Conservation (phyloP, 2,888 invertebrate genomes). For the Acronicta psi region DNA sequence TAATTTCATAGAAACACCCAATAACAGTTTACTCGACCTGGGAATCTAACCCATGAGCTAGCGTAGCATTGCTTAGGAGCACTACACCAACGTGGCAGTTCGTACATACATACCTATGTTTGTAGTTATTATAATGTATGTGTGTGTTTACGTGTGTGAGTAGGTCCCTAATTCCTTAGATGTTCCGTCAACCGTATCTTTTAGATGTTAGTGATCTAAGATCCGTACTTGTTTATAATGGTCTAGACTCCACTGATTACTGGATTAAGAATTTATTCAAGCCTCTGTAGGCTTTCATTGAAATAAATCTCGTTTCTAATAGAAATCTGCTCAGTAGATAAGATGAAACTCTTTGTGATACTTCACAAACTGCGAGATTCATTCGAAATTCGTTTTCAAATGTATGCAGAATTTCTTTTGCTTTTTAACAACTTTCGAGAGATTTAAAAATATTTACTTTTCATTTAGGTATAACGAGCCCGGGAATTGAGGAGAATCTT, state of each 20-base stretch:
- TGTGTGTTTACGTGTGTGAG: conserved; percentile 13
- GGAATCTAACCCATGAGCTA: too few species aligned
- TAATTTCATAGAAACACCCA: too few species aligned
- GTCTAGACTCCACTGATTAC: conserved; percentile 43
- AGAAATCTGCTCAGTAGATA: conserved; percentile 26
- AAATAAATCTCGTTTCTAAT: conserved; percentile 48
- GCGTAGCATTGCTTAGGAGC: too few species aligned
- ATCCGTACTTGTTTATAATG: conserved; percentile 54
- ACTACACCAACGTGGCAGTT: too few species aligned
- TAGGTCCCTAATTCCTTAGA: conserved; percentile 38
- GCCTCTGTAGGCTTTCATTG: conserved; percentile 39
- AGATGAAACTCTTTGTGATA: conserved; percentile 34
- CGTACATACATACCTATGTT: too few species aligned
- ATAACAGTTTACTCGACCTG: too few species aligned
- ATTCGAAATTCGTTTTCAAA: conserved; percentile 49
- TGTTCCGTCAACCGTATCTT: conserved; percentile 33
- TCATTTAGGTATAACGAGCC: conserved; percentile 57
- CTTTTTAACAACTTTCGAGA: conserved; percentile 42
- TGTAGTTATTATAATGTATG: too few species aligned
- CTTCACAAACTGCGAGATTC: conserved; percentile 33
- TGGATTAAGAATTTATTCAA: conserved; percentile 47
- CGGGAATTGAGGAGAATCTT: conserved; percentile 46
- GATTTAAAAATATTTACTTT: conserved; percentile 62
- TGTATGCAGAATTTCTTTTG: conserved; percentile 51
- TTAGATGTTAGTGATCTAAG: conserved; percentile 34